These are phyloP conservation scores for Hephaestus fuliginosus DNA, from an alignment of 2,797 vertebrate species.

Conservation along the genomic window DNA sequence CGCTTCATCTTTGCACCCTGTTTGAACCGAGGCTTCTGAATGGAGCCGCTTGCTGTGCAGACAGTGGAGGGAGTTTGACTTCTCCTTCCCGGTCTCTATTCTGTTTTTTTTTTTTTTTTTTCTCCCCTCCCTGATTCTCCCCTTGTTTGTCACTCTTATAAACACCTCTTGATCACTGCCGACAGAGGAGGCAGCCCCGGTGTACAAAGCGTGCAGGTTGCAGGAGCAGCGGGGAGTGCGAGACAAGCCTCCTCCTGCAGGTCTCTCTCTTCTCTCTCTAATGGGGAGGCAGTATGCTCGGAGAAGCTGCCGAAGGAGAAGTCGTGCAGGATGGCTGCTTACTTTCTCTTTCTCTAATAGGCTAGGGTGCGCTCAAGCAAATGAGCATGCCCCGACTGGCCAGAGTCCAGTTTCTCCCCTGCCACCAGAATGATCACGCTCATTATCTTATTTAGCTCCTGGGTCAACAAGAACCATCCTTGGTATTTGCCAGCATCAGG, in stretches of 20 bases:
- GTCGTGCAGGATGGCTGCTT: slow-evolving; percentile 13
- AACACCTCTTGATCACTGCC: slow-evolving; percentile 49
- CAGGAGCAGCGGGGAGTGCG: slow-evolving; percentile 28
- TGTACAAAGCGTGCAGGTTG: slow-evolving; percentile 9
- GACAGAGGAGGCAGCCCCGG: slow-evolving; percentile 15
- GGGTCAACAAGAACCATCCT: slow-evolving; percentile 63
- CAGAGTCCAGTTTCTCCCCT: slow-evolving; percentile 57
- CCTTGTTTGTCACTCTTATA: slow-evolving; percentile 51
- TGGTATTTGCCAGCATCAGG: slow-evolving; percentile 36
- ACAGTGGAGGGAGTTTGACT: slow-evolving; percentile 21
- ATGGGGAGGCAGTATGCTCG: slow-evolving; percentile 34
- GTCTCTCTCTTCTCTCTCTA: slow-evolving; percentile 15
- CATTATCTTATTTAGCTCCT: slow-evolving; percentile 77
- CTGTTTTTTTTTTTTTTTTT: slow-evolving; percentile 2
- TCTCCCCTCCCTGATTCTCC: neutral
- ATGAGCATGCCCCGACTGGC: slow-evolving; percentile 56
- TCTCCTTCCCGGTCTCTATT: slow-evolving; percentile 24
- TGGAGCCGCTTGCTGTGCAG: slow-evolving; percentile 34
- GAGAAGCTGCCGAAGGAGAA: slow-evolving; percentile 8
- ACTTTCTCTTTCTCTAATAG: slow-evolving; percentile 63
- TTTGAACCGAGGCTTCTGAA: slow-evolving; percentile 35
- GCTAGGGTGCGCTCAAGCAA: slow-evolving; percentile 57
- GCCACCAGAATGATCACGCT: slow-evolving; percentile 67
- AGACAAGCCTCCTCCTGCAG: slow-evolving; percentile 47
- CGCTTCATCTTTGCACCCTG: slow-evolving; percentile 24